Conservation (phyloP, 2,797 vertebrate genomes). For the Anguilla pacifica region DNA sequence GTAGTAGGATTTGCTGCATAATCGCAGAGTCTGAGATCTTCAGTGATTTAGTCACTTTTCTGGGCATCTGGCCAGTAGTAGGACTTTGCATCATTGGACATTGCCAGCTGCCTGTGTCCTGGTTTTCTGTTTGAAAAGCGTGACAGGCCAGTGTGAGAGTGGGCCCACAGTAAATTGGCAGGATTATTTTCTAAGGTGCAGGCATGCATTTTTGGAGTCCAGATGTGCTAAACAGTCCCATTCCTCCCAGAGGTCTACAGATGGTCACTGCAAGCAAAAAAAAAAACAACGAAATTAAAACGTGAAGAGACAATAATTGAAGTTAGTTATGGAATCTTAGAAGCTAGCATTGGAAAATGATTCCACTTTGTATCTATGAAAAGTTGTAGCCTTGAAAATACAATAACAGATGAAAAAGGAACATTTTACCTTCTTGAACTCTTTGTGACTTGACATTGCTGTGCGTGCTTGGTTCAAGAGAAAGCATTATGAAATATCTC, state of each 20-base stretch:
- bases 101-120: neutral
- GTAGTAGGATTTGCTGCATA: neutral
- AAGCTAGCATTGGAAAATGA: neutral
- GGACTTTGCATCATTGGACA: neutral
- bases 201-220: neutral
- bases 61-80: neutral
- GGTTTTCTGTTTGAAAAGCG: neutral
- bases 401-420: neutral
- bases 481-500: neutral
- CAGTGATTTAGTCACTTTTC: conserved; percentile 17
- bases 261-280: neutral
- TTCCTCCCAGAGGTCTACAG: neutral
- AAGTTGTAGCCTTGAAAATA: neutral
- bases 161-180: neutral
- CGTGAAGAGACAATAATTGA: neutral
- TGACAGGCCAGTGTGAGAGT: neutral
- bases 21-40: neutral
- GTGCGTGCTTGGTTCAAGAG: neutral
- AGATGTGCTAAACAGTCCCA: conserved; percentile 2
- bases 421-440: neutral
- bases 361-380: neutral
- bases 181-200: conserved; percentile 1
- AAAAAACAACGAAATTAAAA: neutral
- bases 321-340: neutral
- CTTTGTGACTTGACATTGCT: too few species aligned